Base-by-base conservation (phyloP, 2,113 vertebrate genomes). In the Ascaphus truei region DNA sequence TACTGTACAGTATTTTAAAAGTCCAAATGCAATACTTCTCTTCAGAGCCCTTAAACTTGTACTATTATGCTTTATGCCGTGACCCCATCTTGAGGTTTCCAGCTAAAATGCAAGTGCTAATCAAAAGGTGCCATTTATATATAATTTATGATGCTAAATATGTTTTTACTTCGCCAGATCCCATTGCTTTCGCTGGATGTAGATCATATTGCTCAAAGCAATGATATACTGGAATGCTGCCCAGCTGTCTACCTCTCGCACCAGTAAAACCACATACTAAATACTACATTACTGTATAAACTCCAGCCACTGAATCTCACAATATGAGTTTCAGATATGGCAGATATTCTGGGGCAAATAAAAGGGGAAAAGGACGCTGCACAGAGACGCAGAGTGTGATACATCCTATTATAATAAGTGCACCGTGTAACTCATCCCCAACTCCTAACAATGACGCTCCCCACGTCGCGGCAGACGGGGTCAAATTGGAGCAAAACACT, bases 131-230 rank as follows among this genome's bases (percentile, higher is more conserved):
- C 53, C 29, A 57, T 57, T 57, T 57, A 34, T 34, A 34, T 51
- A 36, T 33, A 57, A 57, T 57, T 22, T 57, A 55, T 22, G 7
- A 8, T 36, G 53, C 53, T 57, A 57, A 22, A 57, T 36, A 57
- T 57, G 53, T 57, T 57, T 48, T 57, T 36, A 57, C 30, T 56
- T 36, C 36, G 53, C 29, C 53, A 22, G 30, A 57, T 57, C 18
- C 20, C 29, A 22, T 34, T 20, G n/a, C 30, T 34, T 56, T 56
- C 12, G 8, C 27, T 56, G 53, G 9, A 56, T 31, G 3, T 20
- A 51, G 30, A 56, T 56, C 29, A 18, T 20, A 16, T 33, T 56
- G 16, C 29, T 34, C 53, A 56, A 31, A 56, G 29, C 53, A 56
- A 22, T 34, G 30, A 56, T 34, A 23, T 34, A 12, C 13, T 56